phyloP scores from a whole-genome alignment of 2,113 vertebrate species.

The Trogon surrucura region DNA sequence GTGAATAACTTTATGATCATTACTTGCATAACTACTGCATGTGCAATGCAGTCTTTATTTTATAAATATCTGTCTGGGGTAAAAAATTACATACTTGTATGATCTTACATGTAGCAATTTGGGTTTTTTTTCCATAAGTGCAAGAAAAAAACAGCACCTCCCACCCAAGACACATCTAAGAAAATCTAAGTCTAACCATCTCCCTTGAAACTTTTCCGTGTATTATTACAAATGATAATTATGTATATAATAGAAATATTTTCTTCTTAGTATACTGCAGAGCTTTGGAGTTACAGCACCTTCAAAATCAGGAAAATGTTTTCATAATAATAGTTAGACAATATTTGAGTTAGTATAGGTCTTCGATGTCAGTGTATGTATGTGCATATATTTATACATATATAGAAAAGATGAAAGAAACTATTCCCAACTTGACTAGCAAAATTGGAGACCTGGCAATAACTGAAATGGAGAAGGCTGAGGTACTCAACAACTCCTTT shows the following conservation, averaged over 20 bases:
- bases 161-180: neutral
- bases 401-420: neutral
- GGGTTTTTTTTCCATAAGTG: neutral
- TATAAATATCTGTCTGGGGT: neutral
- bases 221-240: neutral
- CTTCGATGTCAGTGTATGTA: neutral
- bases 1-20: neutral
- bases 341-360: neutral
- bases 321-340: neutral
- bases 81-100: neutral
- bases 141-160: neutral
- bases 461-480: too few relatives aligned
- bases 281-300: neutral
- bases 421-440: rapidly evolving
- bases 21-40: neutral
- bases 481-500: too few relatives aligned
- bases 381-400: neutral
- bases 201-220: neutral
- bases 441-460: neutral
- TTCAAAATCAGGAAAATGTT: neutral
- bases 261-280: neutral
- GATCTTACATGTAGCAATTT: neutral
- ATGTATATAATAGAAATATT: neutral
- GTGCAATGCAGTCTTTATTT: neutral
- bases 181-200: neutral